Evolutionary conservation across 2,888 invertebrate genomes (phyloP), one percentile per base, ranked within the genome.

Genomic region (Troides helena): DNA sequence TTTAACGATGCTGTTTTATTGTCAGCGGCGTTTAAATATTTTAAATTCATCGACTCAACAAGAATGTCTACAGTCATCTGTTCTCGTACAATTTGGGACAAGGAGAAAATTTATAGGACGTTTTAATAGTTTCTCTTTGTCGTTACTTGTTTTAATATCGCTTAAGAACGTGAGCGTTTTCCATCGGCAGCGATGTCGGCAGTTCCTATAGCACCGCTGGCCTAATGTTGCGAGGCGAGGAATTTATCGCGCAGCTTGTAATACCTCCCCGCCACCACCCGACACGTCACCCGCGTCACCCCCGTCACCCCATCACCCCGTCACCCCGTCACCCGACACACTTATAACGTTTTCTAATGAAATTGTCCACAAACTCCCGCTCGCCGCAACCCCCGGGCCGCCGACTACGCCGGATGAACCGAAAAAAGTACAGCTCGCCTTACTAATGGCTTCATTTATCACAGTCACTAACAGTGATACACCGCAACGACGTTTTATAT

Each of bases 361-460:
- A 93, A 92, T 93, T 90, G 92, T 92, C 92, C 90, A 89, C 90
- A 88, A 89, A 85, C 86, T 85, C 86, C 82, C 85, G 85, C 85
- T 86, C 86, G 85, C 87, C 87, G 81, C 86, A 87, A 83, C 86
- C 88, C 88, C 85, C 85, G 85, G 85, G 85, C 85, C 86, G 88
- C 83, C 83, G 88, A 82, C 89, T 88, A 85, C 85, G 87, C 85
- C 88, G 90, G 90, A 92, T 90, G 87, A 90, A 91, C 92, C 91
- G 86, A 92, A 92, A 92, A 92, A 92, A 91, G 88, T 90, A 88
- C 86, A 88, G 89, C 91, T 92, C 91, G 88, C 90, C 88, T 92
- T 92, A 90, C 92, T 92, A 92, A 92, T 92, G 92, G 90, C 89
- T 90, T 89, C 91, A 92, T 92, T 92, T 92, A 90, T 92, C 92